phyloP scores from a whole-genome alignment of 2,888 invertebrate genomes.

The Aphidius colemani region DNA sequence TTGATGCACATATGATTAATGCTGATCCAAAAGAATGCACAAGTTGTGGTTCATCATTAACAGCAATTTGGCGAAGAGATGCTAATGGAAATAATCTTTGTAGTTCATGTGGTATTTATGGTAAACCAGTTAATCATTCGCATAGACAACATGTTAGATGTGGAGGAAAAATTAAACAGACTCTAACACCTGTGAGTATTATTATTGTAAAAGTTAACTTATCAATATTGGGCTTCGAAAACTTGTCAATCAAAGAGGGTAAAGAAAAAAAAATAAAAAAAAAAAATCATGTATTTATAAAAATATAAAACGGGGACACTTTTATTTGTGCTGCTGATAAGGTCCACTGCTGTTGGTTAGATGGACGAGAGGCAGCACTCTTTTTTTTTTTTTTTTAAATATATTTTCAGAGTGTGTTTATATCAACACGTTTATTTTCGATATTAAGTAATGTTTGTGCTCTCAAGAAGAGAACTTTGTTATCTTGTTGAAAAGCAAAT shows the following conservation, averaged over 20 bases:
- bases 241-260: conserved; percentile 15
- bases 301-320: conserved; percentile 45
- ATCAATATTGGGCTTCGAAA: background rate
- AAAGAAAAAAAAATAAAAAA: conserved; percentile 33
- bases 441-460: conserved; percentile 56
- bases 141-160: conserved; percentile 63
- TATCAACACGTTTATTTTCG: conserved; percentile 44
- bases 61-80: conserved; percentile 85
- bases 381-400: conserved; percentile 1
- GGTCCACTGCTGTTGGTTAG: conserved; percentile 26
- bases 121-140: conserved; percentile 61
- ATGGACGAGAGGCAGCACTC: conserved; percentile 8
- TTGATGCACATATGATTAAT: conserved; percentile 58
- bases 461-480: conserved; percentile 47
- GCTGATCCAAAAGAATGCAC: conserved; percentile 75
- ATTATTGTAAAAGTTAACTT: conserved; percentile 26
- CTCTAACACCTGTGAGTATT: conserved; percentile 50
- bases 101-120: conserved; percentile 76
- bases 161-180: conserved; percentile 52
- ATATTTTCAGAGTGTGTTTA: conserved; percentile 1
- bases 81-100: conserved; percentile 86
- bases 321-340: conserved; percentile 52
- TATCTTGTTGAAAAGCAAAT: conserved; percentile 52
- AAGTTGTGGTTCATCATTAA: conserved; percentile 70
- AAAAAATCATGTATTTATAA: conserved; percentile 48